Evolutionary conservation across 1,140 invertebrate species (phyloP), one percentile per base, ranked within the genome.

Genomic region (Varroa destructor): DNA sequence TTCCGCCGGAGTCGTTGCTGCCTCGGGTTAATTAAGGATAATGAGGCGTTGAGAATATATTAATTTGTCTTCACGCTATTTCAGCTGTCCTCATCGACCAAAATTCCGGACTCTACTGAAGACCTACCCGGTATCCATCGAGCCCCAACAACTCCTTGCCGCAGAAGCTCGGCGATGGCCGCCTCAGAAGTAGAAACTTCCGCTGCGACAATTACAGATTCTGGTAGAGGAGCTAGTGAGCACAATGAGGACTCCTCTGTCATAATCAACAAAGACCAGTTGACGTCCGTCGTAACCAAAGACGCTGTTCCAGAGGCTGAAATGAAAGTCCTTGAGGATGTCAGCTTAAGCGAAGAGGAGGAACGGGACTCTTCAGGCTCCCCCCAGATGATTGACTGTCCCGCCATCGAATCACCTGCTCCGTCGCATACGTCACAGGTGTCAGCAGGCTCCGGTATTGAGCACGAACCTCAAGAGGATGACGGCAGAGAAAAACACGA

Each of bases 101-200:
- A 79, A 92, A 93, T 78, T 83, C 93, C 25, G 90, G 93, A 78
- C 93, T 93, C 80, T 89, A 90, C 72, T 90, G 93, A 81, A 94
- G 97, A 90, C 46, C 8, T 51, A 8, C 46, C 46, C 3, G 46
- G 46, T 8, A 51, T 51, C 46, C 46, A 51, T 51, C 46, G 46
- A 51, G 46, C 46, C 3, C 46, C 46, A 51, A 8, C 46, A 8
- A 51, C 46, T 5, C 8, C 46, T 51, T 8, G 4, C 46, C 3
- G 46, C 46, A 51, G 0, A 8, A 51, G 46, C 46, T 8, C 46
- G 46, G 3, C 46, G 46, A 51, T 3, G 46, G 46, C 46, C 8
- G 46, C 8, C 4, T 8, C 46, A 51, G 8, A 51, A 8, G 46
- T 8, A 51, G 46, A 51, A 51, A 8, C 46, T 51, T 3, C 46